Base-by-base conservation (phyloP, 2,888 invertebrate genomes). In the Pilophorus perplexus region DNA sequence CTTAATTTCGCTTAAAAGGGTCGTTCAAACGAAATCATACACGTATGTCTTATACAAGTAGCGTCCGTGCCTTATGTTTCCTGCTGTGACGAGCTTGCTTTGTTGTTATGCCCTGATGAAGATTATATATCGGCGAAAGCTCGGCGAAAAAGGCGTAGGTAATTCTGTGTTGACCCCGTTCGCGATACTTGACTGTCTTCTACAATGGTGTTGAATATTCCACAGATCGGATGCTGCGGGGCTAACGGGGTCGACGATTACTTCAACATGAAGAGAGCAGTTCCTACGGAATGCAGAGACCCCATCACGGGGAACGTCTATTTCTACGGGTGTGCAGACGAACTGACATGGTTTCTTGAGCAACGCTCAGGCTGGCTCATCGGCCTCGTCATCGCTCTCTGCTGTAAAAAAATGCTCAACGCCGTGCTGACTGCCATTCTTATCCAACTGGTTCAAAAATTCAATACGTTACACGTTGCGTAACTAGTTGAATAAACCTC, bases 281-380 rank as follows among this genome's bases (percentile, higher is more conserved):
- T 93, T 64, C 93, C 93, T 0, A 80, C 85, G 1, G 89, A 90
- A 70, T 93, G 93, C 75, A 83, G 93, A 8, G 91, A 93, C 77
- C 86, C 89, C 0, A 90, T 92, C 12, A 92, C 90, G 1, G 93
- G 93, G 59, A 92, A 92, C 77, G 89, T 90, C 0, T 92, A 88
- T 78, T 90, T 87, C 78, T 87, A 90, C 74, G 93, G 93, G 16
- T 94, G 93, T 74, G 87, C 91, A 1, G 90, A 91, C 70, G 90
- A 90, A 74, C 79, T 93, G 71, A 89, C 91, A n/a, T 90, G 90
- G 87, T 91, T 88, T 76, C 81, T 93, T 71, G 91, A 92, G 75
- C 85, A 86, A 66, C 88, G 90, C 77, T 85, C 90, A 10, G 84
- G 85, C 27, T 92, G 93, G 90, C 80, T 93, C 37, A 87, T 90